These are phyloP conservation scores for Nebria salina DNA, from an alignment of 2,888 invertebrate genomes.

Conservation along the genomic window DNA sequence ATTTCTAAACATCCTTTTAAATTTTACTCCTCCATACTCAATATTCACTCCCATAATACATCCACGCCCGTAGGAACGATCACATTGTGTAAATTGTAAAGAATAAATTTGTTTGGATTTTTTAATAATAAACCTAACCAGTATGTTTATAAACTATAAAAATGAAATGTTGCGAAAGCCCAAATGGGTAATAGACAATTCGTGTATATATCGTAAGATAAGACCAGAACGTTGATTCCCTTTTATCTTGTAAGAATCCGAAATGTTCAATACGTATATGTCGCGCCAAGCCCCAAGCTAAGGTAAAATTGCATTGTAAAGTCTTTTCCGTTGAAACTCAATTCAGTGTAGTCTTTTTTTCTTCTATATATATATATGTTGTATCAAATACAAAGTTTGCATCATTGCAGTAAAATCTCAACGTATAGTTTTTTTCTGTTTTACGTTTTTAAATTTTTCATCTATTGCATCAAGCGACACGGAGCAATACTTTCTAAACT, in stretches of 20 bases:
- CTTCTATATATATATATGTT: neutral
- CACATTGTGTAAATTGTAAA: no score
- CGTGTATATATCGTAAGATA: neutral
- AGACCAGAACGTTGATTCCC: neutral
- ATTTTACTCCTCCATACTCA: no score
- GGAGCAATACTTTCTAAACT: neutral
- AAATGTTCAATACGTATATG: neutral
- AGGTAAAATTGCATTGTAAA: conserved; percentile 13
- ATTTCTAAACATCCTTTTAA: no score
- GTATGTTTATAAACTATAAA: no score
- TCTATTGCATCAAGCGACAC: no score
- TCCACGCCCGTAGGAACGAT: no score
- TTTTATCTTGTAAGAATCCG: neutral
- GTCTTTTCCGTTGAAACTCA: conserved; percentile 7
- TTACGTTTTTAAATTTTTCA: neutral
- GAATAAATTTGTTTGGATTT: no score
- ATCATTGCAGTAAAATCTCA: neutral
- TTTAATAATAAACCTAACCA: no score
- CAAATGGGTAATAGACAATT: no score
- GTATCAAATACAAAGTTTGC: neutral
- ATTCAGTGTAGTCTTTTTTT: neutral
- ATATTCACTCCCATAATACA: no score
- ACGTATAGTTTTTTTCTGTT: neutral
- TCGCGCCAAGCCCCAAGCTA: neutral
- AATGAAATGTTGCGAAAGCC: no score